These are phyloP conservation scores for Asarcornis scutulata DNA, from an alignment of 2,113 vertebrate genomes.

Conservation along the genomic window DNA sequence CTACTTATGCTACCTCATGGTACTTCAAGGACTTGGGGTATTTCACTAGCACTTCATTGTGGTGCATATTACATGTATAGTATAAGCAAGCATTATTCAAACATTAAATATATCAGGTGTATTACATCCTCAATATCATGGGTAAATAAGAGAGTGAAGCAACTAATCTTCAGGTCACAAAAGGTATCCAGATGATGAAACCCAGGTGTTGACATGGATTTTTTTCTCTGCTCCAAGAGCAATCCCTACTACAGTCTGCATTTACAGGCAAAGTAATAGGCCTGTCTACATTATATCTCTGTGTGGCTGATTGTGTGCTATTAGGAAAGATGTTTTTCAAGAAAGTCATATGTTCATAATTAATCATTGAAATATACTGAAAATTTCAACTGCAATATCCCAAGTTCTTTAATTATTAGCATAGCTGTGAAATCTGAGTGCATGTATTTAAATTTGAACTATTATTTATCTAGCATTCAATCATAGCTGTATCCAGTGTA, in stretches of 20 bases:
- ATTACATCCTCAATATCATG: neutral
- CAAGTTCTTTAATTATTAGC: conserved; percentile 47
- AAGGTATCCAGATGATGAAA: neutral
- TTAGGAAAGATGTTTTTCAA: neutral
- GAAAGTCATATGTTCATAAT: conserved; percentile 22
- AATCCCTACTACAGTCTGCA: neutral
- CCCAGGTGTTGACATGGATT: neutral
- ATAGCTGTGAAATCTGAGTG: neutral
- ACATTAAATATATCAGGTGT: neutral
- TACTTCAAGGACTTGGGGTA: too few species aligned
- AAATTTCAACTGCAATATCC: neutral
- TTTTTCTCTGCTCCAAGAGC: neutral
- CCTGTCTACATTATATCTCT: rapidly evolving
- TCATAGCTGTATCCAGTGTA: conserved; percentile 14
- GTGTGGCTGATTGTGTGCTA: neutral
- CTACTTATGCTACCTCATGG: neutral
- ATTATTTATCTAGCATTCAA: conserved; percentile 30
- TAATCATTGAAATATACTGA: conserved; percentile 8
- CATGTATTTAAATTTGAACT: conserved; percentile 39
- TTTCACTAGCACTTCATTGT: neutral
- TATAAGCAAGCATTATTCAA: neutral
- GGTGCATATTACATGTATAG: neutral
- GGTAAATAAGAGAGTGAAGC: neutral
- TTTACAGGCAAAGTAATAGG: neutral
- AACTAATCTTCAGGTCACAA: neutral